These are phyloP conservation scores for Cryptophagus acutangulus DNA, from an alignment of 2,888 invertebrate genomes.

Conservation along the genomic window DNA sequence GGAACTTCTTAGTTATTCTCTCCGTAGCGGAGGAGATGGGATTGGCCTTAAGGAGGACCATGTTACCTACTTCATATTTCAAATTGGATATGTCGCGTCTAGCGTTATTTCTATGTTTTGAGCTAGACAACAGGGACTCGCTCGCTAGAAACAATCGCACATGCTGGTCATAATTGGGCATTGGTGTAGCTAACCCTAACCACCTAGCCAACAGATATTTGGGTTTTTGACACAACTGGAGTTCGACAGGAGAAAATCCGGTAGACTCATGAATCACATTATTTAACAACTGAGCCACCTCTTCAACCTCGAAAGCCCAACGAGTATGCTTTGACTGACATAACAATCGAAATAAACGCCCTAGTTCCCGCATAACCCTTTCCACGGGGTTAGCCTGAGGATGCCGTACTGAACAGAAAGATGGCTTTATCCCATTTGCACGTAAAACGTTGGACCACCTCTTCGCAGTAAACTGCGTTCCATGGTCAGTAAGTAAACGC, in stretches of 20 bases:
- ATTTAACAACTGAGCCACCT: conserved; percentile 2
- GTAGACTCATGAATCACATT: conserved; percentile 18
- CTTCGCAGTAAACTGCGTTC: conserved; percentile 14
- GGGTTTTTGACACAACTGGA: conserved; percentile 6
- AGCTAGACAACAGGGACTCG: neutral
- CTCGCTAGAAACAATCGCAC: neutral
- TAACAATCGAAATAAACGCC: conserved; percentile 18
- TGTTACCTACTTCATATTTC: neutral
- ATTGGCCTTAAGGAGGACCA: neutral
- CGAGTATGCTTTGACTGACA: conserved; percentile 20
- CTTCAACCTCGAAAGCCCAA: neutral
- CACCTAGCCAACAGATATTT: neutral
- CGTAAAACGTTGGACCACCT: conserved; percentile 16
- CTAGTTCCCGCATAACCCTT: conserved; percentile 27
- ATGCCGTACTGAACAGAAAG: conserved; percentile 20
- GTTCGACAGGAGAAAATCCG: conserved; percentile 18
- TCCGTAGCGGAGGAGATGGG: neutral
- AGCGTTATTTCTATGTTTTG: neutral
- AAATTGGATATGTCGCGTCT: neutral
- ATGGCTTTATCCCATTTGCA: conserved; percentile 10
- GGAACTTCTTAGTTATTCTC: too few species aligned
- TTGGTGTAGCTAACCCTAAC: neutral
- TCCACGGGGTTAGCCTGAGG: conserved; percentile 29
- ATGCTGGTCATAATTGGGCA: neutral
- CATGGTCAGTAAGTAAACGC: conserved; percentile 15